Evolutionary conservation across 2,113 vertebrate species (phyloP).

Genomic region (Lycocorax pyrrhopterus): DNA sequence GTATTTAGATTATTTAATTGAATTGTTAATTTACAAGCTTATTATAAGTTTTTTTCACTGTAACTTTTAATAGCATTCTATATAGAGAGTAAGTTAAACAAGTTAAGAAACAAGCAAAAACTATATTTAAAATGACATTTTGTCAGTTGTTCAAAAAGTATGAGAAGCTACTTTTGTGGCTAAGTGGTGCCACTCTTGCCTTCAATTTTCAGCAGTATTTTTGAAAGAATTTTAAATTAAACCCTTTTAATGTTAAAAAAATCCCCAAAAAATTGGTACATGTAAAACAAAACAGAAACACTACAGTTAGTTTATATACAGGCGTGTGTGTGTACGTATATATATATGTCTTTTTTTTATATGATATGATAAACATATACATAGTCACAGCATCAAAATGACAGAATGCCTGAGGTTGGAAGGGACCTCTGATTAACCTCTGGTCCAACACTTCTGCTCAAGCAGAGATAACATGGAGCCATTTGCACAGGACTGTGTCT

Average conservation of each 20-base stretch:
- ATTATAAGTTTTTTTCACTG: background rate
- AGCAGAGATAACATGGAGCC: background rate
- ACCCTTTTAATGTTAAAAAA: background rate
- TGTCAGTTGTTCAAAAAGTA: background rate
- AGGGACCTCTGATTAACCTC: background rate
- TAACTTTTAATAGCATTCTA: background rate
- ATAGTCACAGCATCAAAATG: background rate
- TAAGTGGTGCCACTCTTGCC: background rate
- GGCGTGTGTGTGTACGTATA: rapidly evolving
- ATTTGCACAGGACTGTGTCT: background rate
- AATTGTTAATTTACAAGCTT: background rate
- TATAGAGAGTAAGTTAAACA: background rate
- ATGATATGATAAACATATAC: background rate
- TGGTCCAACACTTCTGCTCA: background rate
- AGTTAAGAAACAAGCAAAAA: background rate
- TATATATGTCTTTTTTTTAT: background rate
- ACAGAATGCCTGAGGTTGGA: background rate
- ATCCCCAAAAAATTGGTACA: background rate
- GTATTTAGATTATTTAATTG: background rate
- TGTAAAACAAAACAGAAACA: background rate
- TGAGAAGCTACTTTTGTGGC: background rate
- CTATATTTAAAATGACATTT: background rate
- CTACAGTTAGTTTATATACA: background rate
- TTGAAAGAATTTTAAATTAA: background rate
- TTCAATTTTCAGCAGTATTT: background rate